phyloP scores from a whole-genome alignment of 2,888 invertebrate genomes.

The Ectemnius cavifrons region DNA sequence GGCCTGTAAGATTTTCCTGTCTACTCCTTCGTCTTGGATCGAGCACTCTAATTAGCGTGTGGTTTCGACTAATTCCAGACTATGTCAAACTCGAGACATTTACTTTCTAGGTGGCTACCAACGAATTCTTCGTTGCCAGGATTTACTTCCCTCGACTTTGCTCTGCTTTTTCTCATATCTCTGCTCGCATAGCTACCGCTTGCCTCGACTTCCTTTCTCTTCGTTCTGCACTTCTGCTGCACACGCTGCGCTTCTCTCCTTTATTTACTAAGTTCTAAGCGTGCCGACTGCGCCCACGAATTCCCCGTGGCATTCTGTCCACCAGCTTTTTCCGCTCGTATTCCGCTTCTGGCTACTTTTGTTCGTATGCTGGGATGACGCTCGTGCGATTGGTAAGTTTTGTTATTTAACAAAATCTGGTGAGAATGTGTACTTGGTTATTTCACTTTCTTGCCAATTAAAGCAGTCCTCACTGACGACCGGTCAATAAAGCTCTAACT shows the following conservation, averaged over 20 bases:
- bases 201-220: slow-evolving; percentile 21
- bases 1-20: too few relatives aligned
- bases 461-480: background rate
- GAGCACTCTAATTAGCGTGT: too few relatives aligned
- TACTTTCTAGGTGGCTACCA: too few relatives aligned
- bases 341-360: slow-evolving; percentile 59
- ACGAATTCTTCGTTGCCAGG: slow-evolving; percentile 15
- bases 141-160: slow-evolving; percentile 23
- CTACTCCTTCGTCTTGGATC: too few relatives aligned
- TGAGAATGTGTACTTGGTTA: slow-evolving; percentile 14
- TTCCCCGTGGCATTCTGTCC: slow-evolving; percentile 61
- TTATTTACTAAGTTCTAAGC: slow-evolving; percentile 65
- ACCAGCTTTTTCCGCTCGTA: slow-evolving; percentile 64
- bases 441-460: slow-evolving; percentile 37
- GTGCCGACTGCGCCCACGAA: slow-evolving; percentile 54
- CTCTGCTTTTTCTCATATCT: slow-evolving; percentile 16
- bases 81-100: too few relatives aligned
- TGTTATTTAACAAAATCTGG: slow-evolving; percentile 41
- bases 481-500: slow-evolving; percentile 27
- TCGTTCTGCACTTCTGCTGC: slow-evolving; percentile 40
- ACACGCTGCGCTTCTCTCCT: slow-evolving; percentile 47
- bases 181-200: slow-evolving; percentile 31
- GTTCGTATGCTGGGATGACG: slow-evolving; percentile 43
- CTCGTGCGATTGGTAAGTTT: background rate
- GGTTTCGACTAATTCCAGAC: too few relatives aligned